Evolutionary conservation across 2,888 invertebrate species (phyloP).

Genomic region (Chloroclysta siterata): DNA sequence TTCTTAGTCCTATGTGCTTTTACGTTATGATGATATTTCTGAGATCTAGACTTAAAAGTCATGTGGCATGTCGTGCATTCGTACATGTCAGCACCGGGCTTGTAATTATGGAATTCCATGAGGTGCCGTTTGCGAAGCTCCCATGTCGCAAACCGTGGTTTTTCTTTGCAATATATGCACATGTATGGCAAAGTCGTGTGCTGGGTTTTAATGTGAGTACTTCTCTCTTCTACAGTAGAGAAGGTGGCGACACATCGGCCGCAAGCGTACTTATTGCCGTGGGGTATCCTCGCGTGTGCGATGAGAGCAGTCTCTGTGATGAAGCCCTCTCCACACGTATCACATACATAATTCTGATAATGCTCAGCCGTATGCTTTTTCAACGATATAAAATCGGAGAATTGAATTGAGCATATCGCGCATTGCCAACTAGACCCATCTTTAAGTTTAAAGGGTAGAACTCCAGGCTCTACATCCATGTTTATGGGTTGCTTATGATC

Average conservation of each 20-base stretch:
- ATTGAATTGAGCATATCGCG: slow-evolving; percentile 73
- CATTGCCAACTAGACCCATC: slow-evolving; percentile 76
- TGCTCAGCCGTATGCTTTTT: slow-evolving; percentile 77
- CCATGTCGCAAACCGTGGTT: slow-evolving; percentile 77
- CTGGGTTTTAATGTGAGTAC: slow-evolving; percentile 71
- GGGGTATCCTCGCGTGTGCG: slow-evolving; percentile 73
- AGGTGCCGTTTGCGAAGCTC: slow-evolving; percentile 73
- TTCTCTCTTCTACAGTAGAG: slow-evolving; percentile 71
- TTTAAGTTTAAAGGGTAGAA: slow-evolving; percentile 73
- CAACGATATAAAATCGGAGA: slow-evolving; percentile 71
- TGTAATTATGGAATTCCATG: slow-evolving; percentile 77
- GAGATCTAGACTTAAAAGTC: slow-evolving; percentile 77
- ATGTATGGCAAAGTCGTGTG: slow-evolving; percentile 74
- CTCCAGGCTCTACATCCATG: slow-evolving; percentile 74
- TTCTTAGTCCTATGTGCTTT: slow-evolving; percentile 77
- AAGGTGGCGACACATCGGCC: slow-evolving; percentile 77
- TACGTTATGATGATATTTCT: slow-evolving; percentile 78
- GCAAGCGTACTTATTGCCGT: slow-evolving; percentile 75
- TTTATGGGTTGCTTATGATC: slow-evolving; percentile 77
- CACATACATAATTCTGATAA: slow-evolving; percentile 77
- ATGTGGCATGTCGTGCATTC: slow-evolving; percentile 79
- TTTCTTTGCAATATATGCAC: slow-evolving; percentile 77
- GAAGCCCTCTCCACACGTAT: slow-evolving; percentile 78
- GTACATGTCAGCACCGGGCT: slow-evolving; percentile 76
- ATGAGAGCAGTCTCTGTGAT: slow-evolving; percentile 74